phyloP scores from a whole-genome alignment of 2,888 invertebrate genomes.

The Nysson spinosus region DNA sequence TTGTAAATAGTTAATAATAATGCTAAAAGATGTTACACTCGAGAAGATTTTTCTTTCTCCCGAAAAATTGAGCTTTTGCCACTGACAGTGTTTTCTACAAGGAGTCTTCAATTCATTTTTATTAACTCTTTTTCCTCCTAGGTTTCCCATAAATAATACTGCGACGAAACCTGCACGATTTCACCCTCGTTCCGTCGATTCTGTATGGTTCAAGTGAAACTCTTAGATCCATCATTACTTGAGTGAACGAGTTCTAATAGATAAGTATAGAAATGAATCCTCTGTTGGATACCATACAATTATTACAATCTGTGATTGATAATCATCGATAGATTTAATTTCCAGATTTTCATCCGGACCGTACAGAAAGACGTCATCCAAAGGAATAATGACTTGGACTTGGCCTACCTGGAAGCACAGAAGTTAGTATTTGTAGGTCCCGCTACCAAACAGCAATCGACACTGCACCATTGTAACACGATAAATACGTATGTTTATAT shows the following conservation, averaged over 20 bases:
- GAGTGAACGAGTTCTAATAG: too few relatives aligned
- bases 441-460: constrained; percentile 77
- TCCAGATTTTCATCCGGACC: constrained; percentile 22
- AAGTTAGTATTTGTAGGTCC: constrained; percentile 78
- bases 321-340: too few relatives aligned
- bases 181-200: constrained; percentile 47
- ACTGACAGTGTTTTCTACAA: background rate
- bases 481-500: constrained; percentile 59
- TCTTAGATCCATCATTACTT: background rate
- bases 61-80: too few relatives aligned
- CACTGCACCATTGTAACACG: constrained; percentile 76
- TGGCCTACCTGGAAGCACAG: constrained; percentile 78
- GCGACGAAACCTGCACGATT: constrained; percentile 51
- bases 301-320: too few relatives aligned
- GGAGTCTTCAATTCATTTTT: too few relatives aligned
- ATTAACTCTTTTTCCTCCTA: background rate
- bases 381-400: constrained; percentile 77
- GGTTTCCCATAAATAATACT: background rate
- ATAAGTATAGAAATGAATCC: background rate
- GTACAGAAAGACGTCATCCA: constrained; percentile 45
- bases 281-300: too few relatives aligned
- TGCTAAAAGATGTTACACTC: too few relatives aligned
- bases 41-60: too few relatives aligned
- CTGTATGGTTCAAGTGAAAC: constrained; percentile 46
- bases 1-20: too few relatives aligned